Evolutionary conservation across 1,140 invertebrate genomes (phyloP).

Genomic region (Zelostemma sp.): DNA sequence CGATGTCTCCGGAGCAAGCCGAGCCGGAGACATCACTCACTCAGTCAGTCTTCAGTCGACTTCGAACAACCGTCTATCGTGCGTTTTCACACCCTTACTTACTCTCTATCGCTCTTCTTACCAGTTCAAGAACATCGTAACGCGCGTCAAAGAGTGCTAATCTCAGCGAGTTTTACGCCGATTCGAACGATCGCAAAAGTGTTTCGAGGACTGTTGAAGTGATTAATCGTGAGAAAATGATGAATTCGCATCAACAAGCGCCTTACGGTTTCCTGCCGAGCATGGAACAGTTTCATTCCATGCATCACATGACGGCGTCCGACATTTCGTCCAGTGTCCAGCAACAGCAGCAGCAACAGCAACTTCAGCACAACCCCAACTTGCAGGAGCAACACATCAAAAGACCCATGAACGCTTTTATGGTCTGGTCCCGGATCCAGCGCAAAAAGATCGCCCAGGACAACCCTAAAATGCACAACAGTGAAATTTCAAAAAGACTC

Average conservation of each 20-base stretch:
- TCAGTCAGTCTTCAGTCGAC: too few relatives aligned
- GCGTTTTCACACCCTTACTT: too few relatives aligned
- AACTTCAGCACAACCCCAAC: conserved; percentile 40
- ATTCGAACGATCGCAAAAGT: too few relatives aligned
- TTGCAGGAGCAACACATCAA: conserved; percentile 84
- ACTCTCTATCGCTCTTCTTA: too few relatives aligned
- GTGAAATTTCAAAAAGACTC: conserved; percentile 97
- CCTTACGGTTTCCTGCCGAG: conserved; percentile 51
- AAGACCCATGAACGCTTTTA: conserved; percentile 99
- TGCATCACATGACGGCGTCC: conserved; percentile 32
- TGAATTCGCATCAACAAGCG: conserved; percentile 51
- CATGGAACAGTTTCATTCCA: conserved; percentile 55
- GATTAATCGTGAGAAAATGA: too few relatives aligned
- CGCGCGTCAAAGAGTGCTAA: too few relatives aligned
- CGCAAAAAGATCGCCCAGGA: conserved; percentile 98
- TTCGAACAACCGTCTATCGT: too few relatives aligned
- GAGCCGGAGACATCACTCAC: too few relatives aligned
- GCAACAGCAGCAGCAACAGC: conserved; percentile 47
- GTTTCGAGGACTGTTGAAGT: too few relatives aligned
- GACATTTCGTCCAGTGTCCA: conserved; percentile 13
- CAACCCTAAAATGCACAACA: conserved; percentile 99
- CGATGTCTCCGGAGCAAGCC: too few relatives aligned
- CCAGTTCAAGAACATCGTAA: too few relatives aligned
- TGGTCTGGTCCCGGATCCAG: conserved; percentile 99
- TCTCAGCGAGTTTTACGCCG: too few relatives aligned